These are phyloP conservation scores for Calliphora vicina DNA, from an alignment of 1,140 invertebrate genomes.

Conservation along the genomic window DNA sequence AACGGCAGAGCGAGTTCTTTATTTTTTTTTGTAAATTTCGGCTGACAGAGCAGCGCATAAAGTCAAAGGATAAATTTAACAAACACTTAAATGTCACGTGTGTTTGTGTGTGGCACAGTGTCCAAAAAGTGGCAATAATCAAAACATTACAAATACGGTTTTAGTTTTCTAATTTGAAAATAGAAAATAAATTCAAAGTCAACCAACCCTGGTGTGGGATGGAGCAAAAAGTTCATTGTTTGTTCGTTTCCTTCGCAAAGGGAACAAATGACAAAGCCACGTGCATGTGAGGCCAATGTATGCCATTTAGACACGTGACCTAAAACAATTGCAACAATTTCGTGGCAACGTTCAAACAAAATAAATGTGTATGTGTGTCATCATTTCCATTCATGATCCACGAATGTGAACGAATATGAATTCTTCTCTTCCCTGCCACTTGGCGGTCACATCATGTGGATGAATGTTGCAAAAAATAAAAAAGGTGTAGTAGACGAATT, in stretches of 20 bases:
- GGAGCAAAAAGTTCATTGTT: not conserved
- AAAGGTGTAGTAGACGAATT: not conserved
- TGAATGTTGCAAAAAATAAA: not conserved
- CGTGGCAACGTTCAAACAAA: slow-evolving; percentile 13
- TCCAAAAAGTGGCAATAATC: slow-evolving; percentile 38
- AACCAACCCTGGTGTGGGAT: not conserved
- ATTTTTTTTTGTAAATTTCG: not conserved
- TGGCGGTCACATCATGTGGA: slow-evolving; percentile 2
- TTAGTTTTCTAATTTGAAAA: not conserved
- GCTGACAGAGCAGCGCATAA: not conserved
- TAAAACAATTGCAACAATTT: slow-evolving; percentile 41
- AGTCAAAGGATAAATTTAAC: slow-evolving; percentile 12
- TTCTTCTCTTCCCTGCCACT: not conserved
- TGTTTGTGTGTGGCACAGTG: not conserved
- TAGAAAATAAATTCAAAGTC: slow-evolving; percentile 34
- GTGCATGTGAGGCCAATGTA: slow-evolving; percentile 38
- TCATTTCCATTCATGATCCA: not conserved
- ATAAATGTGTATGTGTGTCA: not conserved
- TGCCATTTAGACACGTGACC: slow-evolving; percentile 33
- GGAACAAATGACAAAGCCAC: slow-evolving; percentile 28
- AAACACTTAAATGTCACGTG: slow-evolving; percentile 27
- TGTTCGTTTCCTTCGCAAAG: not conserved
- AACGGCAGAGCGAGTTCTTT: not conserved
- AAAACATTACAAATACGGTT: slow-evolving; percentile 33
- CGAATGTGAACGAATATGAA: not conserved